These are phyloP conservation scores for Pollimyrus isidori DNA, from an alignment of 2,113 vertebrate genomes.

Conservation along the genomic window DNA sequence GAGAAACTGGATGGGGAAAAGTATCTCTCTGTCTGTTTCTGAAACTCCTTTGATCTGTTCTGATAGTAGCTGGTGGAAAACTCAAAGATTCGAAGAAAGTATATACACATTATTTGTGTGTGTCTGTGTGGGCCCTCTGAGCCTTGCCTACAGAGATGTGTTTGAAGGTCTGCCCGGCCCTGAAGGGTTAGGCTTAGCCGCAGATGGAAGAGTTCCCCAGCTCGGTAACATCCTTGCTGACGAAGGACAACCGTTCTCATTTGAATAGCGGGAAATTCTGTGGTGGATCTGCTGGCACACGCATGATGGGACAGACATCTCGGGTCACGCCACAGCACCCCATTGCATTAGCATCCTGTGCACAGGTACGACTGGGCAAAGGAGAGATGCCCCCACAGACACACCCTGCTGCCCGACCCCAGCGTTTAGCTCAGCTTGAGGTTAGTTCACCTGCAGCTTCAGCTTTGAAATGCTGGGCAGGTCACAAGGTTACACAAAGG, in stretches of 20 bases:
- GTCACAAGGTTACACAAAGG: not conserved
- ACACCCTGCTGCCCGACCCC: not conserved
- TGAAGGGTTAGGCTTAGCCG: not conserved
- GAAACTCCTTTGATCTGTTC: slow-evolving; percentile 8
- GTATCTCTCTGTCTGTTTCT: not conserved
- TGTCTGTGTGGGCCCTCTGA: not conserved
- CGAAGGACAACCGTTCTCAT: not conserved
- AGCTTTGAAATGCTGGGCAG: not conserved
- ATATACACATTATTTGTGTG: not conserved
- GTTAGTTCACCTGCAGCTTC: not conserved
- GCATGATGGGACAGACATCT: not conserved
- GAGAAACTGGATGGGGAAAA: slow-evolving; percentile 15
- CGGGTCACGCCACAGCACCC: not conserved
- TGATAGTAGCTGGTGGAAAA: slow-evolving; percentile 1
- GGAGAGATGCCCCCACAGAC: not conserved
- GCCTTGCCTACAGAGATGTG: not conserved
- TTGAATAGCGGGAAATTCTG: slow-evolving; percentile 21
- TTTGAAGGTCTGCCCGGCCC: not conserved
- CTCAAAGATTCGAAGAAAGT: not conserved
- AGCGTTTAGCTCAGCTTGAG: not conserved
- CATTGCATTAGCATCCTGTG: not conserved
- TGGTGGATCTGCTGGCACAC: not conserved
- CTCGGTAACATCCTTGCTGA: not conserved
- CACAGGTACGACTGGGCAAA: not conserved
- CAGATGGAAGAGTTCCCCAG: not conserved